phyloP scores from a whole-genome alignment of 2,797 vertebrate species.

The Odontamblyopus rebecca region DNA sequence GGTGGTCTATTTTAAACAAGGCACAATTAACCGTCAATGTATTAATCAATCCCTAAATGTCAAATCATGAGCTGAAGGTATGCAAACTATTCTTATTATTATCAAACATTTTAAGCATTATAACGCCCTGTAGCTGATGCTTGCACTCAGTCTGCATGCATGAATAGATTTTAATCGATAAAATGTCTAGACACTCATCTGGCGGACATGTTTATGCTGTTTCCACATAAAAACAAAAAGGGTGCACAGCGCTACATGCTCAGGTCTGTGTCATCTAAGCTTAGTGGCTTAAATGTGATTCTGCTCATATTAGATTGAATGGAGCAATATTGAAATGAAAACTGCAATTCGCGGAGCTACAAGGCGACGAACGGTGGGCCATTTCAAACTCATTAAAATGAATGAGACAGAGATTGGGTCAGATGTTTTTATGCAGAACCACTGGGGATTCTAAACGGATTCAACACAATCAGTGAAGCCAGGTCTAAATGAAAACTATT shows the following conservation, averaged over 20 bases:
- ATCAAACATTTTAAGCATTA: too few relatives aligned
- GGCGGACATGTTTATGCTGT: not conserved
- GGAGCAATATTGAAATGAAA: conserved; percentile 38
- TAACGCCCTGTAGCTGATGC: too few relatives aligned
- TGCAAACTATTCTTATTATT: too few relatives aligned
- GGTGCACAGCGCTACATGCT: too few relatives aligned
- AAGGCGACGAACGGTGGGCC: conserved; percentile 47
- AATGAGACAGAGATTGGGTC: conserved; percentile 63
- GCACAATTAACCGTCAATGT: too few relatives aligned
- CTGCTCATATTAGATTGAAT: conserved; percentile 35
- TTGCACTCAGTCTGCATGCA: too few relatives aligned
- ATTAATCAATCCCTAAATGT: too few relatives aligned
- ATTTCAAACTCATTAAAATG: conserved; percentile 47
- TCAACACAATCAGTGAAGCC: conserved; percentile 54
- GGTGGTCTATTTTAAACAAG: too few relatives aligned
- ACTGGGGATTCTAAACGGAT: conserved; percentile 63
- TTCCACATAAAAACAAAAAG: not conserved
- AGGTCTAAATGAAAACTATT: conserved; percentile 52
- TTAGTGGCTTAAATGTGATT: conserved; percentile 17
- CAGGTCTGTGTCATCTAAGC: too few relatives aligned
- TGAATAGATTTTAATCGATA: not conserved
- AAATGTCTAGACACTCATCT: not conserved
- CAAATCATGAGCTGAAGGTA: too few relatives aligned
- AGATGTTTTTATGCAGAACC: conserved; percentile 63
- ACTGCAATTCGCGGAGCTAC: conserved; percentile 12